phyloP scores from a whole-genome alignment of 2,113 vertebrate species.

The Herpailurus yagouaroundi region DNA sequence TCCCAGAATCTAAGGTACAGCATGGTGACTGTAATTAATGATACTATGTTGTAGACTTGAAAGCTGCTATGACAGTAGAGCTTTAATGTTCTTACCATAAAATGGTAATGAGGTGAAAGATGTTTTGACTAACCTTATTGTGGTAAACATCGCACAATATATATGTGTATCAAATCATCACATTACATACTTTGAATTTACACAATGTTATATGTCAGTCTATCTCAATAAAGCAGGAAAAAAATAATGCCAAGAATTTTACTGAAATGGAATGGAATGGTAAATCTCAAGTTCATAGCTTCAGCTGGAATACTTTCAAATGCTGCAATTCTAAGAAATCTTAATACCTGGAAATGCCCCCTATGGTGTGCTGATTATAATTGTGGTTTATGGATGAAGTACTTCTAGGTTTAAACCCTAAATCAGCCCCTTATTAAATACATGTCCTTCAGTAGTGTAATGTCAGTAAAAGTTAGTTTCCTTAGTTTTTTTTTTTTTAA shows the following conservation, averaged over 20 bases:
- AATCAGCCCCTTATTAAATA: neutral
- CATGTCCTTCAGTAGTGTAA: neutral
- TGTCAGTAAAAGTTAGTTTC: neutral
- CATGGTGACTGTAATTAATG: neutral
- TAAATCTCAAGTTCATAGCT: neutral
- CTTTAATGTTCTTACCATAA: neutral
- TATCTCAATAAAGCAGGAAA: neutral
- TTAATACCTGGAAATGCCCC: neutral
- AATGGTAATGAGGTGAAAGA: neutral
- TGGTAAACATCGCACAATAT: neutral
- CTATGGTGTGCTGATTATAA: neutral
- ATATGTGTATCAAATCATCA: neutral
- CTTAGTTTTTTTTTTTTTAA: neutral
- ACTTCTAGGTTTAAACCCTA: neutral
- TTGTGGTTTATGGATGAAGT: neutral
- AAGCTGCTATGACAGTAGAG: neutral
- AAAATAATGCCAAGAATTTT: neutral
- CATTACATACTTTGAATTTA: neutral
- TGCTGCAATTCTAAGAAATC: neutral
- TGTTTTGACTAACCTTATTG: neutral
- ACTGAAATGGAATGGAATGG: neutral
- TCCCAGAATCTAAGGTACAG: neutral
- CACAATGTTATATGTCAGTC: neutral
- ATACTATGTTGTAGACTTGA: neutral
- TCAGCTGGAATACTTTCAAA: neutral